Conservation (phyloP, 2,113 vertebrate genomes). For the Aythya baeri region DNA sequence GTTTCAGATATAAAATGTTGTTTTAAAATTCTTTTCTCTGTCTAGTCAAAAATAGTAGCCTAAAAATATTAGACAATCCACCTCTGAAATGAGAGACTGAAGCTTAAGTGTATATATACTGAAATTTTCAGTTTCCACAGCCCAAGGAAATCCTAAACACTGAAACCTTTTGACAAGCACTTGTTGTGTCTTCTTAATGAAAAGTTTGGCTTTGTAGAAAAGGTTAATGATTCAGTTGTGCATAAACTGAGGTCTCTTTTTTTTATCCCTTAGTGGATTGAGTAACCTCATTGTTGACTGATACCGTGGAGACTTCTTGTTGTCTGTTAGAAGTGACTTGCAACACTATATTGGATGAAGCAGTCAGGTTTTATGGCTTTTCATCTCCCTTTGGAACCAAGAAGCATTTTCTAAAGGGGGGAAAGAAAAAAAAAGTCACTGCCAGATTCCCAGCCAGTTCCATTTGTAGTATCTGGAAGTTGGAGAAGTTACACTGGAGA, state of each 20-base stretch:
- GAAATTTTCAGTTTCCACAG: neutral
- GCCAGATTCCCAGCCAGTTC: neutral
- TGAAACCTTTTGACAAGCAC: neutral
- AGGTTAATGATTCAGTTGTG: neutral
- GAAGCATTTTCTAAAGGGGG: neutral
- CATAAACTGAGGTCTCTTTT: neutral
- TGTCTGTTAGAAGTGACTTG: neutral
- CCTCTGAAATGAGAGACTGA: neutral
- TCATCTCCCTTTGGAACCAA: too few species aligned
- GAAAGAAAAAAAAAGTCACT: neutral
- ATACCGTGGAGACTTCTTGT: too few species aligned
- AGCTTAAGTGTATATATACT: neutral
- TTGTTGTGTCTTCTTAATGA: neutral
- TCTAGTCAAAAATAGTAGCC: neutral
- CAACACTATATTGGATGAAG: too few species aligned
- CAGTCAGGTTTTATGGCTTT: too few species aligned
- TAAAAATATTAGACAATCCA: neutral
- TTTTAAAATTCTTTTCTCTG: neutral
- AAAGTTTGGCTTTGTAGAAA: neutral
- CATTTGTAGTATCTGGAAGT: neutral
- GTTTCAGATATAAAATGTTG: neutral
- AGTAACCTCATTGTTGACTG: neutral
- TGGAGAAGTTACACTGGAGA: neutral
- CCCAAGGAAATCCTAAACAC: neutral
- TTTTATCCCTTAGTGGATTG: neutral